These are phyloP conservation scores for Volucella inflata DNA, from an alignment of 2,888 invertebrate species.

Conservation along the genomic window DNA sequence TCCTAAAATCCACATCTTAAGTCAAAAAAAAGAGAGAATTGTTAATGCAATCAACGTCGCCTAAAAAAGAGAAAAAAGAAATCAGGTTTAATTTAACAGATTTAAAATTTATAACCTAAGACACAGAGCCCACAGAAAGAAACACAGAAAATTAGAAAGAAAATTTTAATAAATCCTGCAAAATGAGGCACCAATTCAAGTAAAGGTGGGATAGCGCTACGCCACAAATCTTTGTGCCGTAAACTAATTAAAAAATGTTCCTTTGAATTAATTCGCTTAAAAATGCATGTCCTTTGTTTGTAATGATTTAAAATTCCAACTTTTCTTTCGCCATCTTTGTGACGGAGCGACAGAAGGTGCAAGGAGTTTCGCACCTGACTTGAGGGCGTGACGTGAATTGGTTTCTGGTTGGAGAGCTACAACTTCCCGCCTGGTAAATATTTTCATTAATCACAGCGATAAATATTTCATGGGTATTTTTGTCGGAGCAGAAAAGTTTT, in stretches of 20 bases:
- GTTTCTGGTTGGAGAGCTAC: not conserved
- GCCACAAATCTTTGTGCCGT: conserved; percentile 80
- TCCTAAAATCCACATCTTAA: conserved; percentile 27
- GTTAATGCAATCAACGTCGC: conserved; percentile 71
- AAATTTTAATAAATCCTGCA: conserved; percentile 77
- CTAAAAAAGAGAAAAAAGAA: conserved; percentile 67
- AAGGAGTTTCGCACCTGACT: conserved; percentile 65
- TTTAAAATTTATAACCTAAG: conserved; percentile 83
- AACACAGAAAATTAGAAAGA: conserved; percentile 42
- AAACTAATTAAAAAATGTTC: conserved; percentile 82
- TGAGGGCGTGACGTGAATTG: conserved; percentile 63
- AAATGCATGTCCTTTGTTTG: conserved; percentile 75
- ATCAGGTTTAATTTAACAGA: conserved; percentile 81
- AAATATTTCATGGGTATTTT: conserved; percentile 77
- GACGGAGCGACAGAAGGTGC: not conserved
- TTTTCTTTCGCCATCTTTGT: conserved; percentile 1
- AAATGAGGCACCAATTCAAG: not conserved
- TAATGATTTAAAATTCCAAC: conserved; percentile 72
- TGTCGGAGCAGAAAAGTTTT: conserved; percentile 67
- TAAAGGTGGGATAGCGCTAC: not conserved
- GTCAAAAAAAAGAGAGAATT: conserved; percentile 64
- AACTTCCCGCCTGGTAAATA: conserved; percentile 62
- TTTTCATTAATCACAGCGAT: conserved; percentile 77
- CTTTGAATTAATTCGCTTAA: conserved; percentile 75
- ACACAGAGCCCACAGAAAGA: conserved; percentile 21